Conservation (phyloP, 2,797 vertebrate species). For the Cercopithecus hamlyni region DNA sequence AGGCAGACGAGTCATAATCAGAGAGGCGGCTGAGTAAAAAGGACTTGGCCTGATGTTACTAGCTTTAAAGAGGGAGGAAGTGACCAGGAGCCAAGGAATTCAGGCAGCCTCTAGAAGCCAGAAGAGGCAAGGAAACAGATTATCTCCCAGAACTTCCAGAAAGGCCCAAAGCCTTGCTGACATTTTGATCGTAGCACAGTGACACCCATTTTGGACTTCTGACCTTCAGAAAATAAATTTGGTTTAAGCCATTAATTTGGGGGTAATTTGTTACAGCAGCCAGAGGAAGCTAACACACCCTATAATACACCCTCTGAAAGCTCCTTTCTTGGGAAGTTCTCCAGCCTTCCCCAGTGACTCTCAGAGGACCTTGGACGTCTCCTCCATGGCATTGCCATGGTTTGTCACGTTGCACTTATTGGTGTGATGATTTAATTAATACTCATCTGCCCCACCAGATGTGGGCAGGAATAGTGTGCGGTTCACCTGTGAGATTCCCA, state of each 20-base stretch:
- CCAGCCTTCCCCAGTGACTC: background rate
- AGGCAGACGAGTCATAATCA: background rate
- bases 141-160: background rate
- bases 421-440: background rate
- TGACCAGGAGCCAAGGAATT: background rate
- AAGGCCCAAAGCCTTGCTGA: background rate
- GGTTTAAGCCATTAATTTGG: background rate
- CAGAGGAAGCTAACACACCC: fast-evolving
- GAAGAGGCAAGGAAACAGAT: background rate
- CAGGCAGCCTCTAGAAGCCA: background rate
- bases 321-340: background rate
- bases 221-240: background rate
- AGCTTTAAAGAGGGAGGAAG: background rate
- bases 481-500: background rate
- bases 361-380: background rate
- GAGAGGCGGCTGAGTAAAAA: background rate
- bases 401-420: fast-evolving
- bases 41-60: too few relatives aligned
- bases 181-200: background rate
- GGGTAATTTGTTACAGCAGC: background rate
- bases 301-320: background rate
- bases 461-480: fast-evolving
- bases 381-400: fast-evolving
- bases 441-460: background rate
- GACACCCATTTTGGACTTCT: background rate